Evolutionary conservation across 2,888 invertebrate genomes (phyloP), one percentile per base, ranked within the genome.

Genomic region (Erynnis tages): DNA sequence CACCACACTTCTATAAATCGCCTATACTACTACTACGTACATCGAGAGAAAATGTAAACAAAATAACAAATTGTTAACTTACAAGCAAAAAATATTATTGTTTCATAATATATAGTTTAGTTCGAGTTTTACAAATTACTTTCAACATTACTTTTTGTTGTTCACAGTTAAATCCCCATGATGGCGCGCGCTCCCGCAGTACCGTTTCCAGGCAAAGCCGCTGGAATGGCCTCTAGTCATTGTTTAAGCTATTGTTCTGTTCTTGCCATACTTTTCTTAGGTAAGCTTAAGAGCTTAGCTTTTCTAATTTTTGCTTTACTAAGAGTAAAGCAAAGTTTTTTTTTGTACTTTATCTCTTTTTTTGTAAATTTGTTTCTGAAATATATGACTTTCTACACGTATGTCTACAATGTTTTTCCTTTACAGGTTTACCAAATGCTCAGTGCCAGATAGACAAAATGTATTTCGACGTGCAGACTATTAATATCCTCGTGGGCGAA

Each of bases 401-500:
- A 29, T 2, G n/a, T n/a, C 4, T 29, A 10, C 10, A 5, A 13
- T 30, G 6, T n/a, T 34, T 30, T 8, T 34, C 1, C 1, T 38
- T 82, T 80, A 27, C 76, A 90, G 89, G 75, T 72, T 63, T 87
- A 60, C 84, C 86, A 62, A 65, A 69, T 62, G 78, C 74, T 72
- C 76, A 83, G 73, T 76, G 82, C 65, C 79, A 86, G 60, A 60
- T 73, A 59, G 76, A 82, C 17, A 82, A 76, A 60, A 67, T 94
- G 61, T 88, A 81, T 55, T 73, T 93, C 41, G 91, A 92, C 38
- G 69, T 78, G 34, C 90, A 91, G 59, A 93, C 93, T 73, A 69
- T 94, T 54, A 89, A 83, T 55, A 76, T 94, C 23, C 76, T 91
- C 25, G 82, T 93, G 23, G 90, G 92, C 58, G 78, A 89, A 58